A percentile compares a stretch with the other conserved stretches of the same genome.
phyloP scores from a whole-genome alignment of 2,797 vertebrate genomes.

The Anomalospiza imberbis region DNA sequence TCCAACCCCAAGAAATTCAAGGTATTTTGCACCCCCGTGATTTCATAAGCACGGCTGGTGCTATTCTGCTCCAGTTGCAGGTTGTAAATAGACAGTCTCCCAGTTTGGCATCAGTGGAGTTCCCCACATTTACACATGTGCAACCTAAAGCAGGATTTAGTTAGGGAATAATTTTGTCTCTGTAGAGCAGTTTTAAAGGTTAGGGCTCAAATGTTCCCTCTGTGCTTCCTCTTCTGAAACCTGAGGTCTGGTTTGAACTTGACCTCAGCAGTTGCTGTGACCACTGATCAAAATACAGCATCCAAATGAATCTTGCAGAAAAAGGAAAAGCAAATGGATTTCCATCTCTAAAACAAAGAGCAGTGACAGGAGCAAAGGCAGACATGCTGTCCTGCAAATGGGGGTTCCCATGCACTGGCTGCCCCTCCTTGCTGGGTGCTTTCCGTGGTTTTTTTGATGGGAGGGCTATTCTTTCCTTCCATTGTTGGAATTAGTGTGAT shows the following conservation, averaged over 20 bases:
- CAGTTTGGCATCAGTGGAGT: not conserved
- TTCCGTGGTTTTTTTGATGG: not conserved
- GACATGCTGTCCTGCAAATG: not conserved
- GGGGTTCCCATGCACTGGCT: accelerated
- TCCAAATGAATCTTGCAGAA: not conserved
- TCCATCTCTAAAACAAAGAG: not conserved
- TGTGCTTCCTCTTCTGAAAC: not conserved
- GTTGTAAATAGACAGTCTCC: not conserved
- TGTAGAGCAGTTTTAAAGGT: not conserved
- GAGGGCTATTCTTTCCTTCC: not conserved
- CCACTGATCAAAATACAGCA: not conserved
- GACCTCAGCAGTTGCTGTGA: not conserved
- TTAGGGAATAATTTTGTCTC: not conserved
- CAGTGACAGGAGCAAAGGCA: not conserved
- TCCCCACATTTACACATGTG: accelerated
- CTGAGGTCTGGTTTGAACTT: not conserved
- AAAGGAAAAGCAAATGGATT: not conserved
- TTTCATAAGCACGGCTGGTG: not conserved
- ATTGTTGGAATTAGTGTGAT: not conserved
- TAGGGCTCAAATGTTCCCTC: not conserved
- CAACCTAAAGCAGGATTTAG: not conserved
- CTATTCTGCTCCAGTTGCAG: not conserved
- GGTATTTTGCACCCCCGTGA: not conserved
- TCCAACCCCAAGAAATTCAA: not conserved
- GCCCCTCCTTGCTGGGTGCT: not conserved